phyloP scores from a whole-genome alignment of 2,888 invertebrate genomes.

The Cephus pygmeus region DNA sequence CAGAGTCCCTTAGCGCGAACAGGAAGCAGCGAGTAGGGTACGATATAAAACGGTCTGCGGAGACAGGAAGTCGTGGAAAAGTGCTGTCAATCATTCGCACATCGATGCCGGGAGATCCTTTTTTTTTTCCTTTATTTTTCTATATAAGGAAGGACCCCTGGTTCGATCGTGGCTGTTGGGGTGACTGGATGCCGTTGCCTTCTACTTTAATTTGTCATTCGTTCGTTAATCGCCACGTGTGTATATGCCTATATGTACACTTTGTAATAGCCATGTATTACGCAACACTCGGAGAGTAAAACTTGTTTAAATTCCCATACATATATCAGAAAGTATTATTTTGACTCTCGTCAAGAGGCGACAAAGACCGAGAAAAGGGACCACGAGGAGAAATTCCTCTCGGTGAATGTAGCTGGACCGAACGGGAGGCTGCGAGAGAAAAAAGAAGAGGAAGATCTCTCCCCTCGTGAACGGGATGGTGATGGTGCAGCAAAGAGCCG shows the following conservation, averaged over 20 bases:
- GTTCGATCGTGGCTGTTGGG: not conserved
- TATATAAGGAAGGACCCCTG: not conserved
- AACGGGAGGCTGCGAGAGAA: conserved; percentile 21
- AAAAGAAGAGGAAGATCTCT: conserved; percentile 21
- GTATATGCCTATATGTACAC: not conserved
- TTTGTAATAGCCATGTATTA: not conserved
- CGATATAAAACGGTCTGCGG: not conserved
- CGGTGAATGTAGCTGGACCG: not conserved
- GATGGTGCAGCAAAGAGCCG: not conserved
- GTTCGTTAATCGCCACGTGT: not conserved
- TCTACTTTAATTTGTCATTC: not conserved
- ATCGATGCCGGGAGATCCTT: not conserved
- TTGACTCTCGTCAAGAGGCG: not conserved
- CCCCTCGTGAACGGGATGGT: conserved; percentile 1
- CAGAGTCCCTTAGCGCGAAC: conserved; percentile 18
- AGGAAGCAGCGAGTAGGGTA: conserved; percentile 16
- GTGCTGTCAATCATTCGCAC: conserved; percentile 12
- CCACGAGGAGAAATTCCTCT: not conserved
- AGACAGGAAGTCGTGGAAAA: conserved; percentile 20
- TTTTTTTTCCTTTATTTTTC: not conserved
- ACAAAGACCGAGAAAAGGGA: not conserved
- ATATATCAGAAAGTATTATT: not conserved
- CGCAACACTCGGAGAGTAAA: not conserved
- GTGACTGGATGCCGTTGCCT: not conserved
- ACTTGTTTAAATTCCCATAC: not conserved